Percentiles rank a stretch among this genome's conserved stretches.
These are phyloP conservation scores for Pelecanoides urinatrix DNA, from an alignment of 2,113 vertebrate genomes.

Conservation along the genomic window DNA sequence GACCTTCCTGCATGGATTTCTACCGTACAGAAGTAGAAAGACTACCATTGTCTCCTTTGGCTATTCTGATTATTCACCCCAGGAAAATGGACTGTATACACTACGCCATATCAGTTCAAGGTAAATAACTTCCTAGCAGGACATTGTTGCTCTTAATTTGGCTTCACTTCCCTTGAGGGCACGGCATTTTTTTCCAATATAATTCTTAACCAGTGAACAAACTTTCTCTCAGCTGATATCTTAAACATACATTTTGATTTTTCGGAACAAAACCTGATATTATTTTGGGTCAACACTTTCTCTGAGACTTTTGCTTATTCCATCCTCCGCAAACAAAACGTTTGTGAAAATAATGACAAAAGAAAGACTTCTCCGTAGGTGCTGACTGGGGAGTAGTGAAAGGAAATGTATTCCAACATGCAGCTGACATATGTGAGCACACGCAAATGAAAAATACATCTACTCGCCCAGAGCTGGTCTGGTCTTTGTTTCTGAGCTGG, in stretches of 20 bases:
- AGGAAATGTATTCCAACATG: neutral
- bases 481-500: neutral
- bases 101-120: neutral
- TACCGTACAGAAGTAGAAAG: neutral
- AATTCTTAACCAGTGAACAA: neutral
- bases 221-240: neutral
- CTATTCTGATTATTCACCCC: neutral
- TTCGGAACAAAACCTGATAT: neutral
- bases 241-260: neutral
- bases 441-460: neutral
- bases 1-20: neutral
- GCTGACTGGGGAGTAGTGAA: neutral
- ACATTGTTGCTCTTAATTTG: neutral
- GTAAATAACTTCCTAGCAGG: neutral
- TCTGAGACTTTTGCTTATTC: neutral
- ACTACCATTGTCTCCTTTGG: neutral
- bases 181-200: neutral
- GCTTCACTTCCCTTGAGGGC: neutral
- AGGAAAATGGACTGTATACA: neutral
- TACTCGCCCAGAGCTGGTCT: neutral
- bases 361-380: neutral
- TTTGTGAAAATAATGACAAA: neutral
- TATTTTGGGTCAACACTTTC: constrained; percentile 23
- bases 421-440: neutral
- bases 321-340: neutral